Conservation (phyloP, 1,140 invertebrate species). For the Drosophila parvula region DNA sequence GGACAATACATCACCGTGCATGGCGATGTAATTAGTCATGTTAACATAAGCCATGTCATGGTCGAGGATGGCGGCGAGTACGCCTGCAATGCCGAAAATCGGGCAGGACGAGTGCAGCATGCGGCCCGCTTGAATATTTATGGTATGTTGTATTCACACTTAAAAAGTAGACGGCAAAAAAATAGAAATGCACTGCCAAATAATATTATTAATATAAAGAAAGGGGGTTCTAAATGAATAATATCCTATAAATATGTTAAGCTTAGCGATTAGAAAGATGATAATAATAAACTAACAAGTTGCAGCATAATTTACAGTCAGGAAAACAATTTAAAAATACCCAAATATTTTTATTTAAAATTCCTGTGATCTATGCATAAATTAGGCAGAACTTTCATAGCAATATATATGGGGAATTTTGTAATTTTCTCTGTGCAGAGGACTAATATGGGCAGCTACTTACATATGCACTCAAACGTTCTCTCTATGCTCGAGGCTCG, state of each 20-base stretch:
- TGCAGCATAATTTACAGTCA: neutral
- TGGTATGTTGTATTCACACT: constrained; percentile 86
- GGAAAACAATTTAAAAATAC: neutral
- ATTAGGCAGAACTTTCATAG: neutral
- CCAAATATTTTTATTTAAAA: neutral
- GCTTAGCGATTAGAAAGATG: neutral
- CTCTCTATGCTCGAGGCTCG: constrained; percentile 23
- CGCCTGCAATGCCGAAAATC: constrained; percentile 91
- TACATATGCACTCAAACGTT: constrained; percentile 76
- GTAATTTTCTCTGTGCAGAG: constrained; percentile 4
- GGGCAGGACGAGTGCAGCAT: constrained; percentile 90
- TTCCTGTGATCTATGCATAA: neutral
- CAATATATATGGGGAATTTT: neutral
- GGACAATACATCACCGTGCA: constrained; percentile 92
- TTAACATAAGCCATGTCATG: constrained; percentile 93
- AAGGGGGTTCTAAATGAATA: too few species aligned
- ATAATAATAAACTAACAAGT: neutral
- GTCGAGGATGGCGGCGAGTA: constrained; percentile 95
- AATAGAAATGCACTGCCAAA: constrained; percentile 9
- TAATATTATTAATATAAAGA: neutral
- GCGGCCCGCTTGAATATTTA: constrained; percentile 93
- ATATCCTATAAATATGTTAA: neutral
- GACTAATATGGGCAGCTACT: constrained; percentile 55
- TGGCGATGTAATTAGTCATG: constrained; percentile 93
- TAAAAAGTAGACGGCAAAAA: constrained; percentile 8